Evolutionary conservation across 2,888 invertebrate genomes (phyloP).

Genomic region (Cerastis rubricosa): DNA sequence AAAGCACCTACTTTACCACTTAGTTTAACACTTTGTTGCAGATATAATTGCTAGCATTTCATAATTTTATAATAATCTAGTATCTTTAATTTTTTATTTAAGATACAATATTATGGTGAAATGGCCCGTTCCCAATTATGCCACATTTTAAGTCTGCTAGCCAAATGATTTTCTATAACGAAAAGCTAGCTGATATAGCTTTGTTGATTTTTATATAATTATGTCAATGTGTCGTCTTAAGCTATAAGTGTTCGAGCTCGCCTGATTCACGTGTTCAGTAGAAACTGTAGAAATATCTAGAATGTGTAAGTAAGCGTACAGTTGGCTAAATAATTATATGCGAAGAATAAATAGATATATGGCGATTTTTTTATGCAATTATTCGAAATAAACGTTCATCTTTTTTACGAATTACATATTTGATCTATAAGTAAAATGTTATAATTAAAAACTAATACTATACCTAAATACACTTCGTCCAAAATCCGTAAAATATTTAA

Average conservation of each 20-base stretch:
- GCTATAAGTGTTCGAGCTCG: constrained; percentile 60
- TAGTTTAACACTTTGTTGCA: not conserved
- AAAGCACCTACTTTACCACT: too few relatives aligned
- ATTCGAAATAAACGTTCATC: not conserved
- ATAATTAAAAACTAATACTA: constrained; percentile 3
- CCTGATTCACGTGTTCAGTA: constrained; percentile 68
- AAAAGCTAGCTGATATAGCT: constrained; percentile 38
- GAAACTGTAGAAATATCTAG: constrained; percentile 51
- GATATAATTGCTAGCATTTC: not conserved
- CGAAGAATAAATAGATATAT: constrained; percentile 11
- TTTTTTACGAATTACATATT: not conserved
- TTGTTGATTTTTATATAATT: constrained; percentile 39
- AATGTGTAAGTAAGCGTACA: constrained; percentile 44
- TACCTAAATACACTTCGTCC: constrained; percentile 27
- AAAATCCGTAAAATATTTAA: constrained; percentile 10
- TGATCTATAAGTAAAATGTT: not conserved
- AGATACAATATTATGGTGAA: not conserved
- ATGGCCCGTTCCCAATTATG: constrained; percentile 19
- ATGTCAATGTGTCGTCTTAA: constrained; percentile 53
- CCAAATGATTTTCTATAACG: constrained; percentile 39
- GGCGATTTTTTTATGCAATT: not conserved
- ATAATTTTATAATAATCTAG: not conserved
- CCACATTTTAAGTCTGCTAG: constrained; percentile 33
- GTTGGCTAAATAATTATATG: constrained; percentile 30
- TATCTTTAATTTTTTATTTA: too few relatives aligned